A percentile compares a stretch with the other conserved stretches of the same genome.
phyloP scores from a whole-genome alignment of 2,113 vertebrate species.

The Kryptolebias marmoratus region DNA sequence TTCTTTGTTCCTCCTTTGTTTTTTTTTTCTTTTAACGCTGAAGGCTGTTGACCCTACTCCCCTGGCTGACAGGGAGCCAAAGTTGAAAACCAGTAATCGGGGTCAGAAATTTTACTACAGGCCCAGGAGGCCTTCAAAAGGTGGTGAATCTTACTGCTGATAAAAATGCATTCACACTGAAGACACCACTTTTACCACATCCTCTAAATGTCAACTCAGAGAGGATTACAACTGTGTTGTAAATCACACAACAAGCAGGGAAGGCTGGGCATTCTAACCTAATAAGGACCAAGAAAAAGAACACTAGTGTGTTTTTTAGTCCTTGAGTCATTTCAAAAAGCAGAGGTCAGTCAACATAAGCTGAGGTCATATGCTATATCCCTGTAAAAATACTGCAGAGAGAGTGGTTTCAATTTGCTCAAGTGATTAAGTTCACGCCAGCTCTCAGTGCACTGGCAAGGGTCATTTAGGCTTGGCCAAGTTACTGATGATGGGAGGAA shows the following conservation, averaged over 20 bases:
- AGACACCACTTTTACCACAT: conserved; percentile 69
- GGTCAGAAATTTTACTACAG: conserved; percentile 74
- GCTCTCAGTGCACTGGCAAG: conserved; percentile 87
- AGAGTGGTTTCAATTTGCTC: conserved; percentile 94
- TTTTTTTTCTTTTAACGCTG: conserved; percentile 28
- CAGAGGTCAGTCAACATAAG: conserved; percentile 75
- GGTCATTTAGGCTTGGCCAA: conserved; percentile 88
- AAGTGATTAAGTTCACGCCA: conserved; percentile 91
- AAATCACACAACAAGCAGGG: conserved; percentile 65
- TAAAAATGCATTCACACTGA: conserved; percentile 69
- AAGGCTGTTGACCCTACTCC: conserved; percentile 69
- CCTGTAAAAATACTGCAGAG: conserved; percentile 86
- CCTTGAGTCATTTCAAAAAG: conserved; percentile 69
- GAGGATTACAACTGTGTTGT: conserved; percentile 56
- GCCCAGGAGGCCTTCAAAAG: conserved; percentile 72
- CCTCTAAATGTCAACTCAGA: conserved; percentile 70
- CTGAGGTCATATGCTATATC: conserved; percentile 80
- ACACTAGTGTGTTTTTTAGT: conserved; percentile 64
- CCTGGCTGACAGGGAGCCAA: conserved; percentile 70
- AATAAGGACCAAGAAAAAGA: conserved; percentile 55
- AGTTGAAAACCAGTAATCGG: conserved; percentile 70
- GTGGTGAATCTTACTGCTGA: conserved; percentile 62
- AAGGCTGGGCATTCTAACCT: conserved; percentile 54
- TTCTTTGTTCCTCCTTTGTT: neutral
- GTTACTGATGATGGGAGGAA: conserved; percentile 81